A percentile compares a stretch with the other conserved stretches of the same genome.
phyloP scores from a whole-genome alignment of 2,888 invertebrate genomes.

The Agrotis clavis region DNA sequence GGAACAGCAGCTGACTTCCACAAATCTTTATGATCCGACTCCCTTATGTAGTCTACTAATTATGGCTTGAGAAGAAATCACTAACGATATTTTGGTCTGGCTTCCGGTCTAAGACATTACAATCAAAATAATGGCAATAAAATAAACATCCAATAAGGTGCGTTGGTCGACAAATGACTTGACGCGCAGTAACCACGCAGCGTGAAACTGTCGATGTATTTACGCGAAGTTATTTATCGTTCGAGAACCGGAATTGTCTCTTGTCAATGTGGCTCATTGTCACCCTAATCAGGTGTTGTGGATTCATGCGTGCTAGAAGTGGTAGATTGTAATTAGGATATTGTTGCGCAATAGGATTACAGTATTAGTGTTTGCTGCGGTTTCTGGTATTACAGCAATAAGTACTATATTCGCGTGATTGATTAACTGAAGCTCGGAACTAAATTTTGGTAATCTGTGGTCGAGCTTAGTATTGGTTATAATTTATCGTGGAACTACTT shows the following conservation, averaged over 20 bases:
- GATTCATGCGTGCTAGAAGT: constrained; percentile 56
- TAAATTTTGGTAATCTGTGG: neutral
- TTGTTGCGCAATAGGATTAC: constrained; percentile 41
- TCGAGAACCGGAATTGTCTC: constrained; percentile 61
- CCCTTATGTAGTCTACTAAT: too few species aligned
- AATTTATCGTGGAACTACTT: neutral
- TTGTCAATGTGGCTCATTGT: constrained; percentile 64
- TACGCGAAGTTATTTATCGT: constrained; percentile 63
- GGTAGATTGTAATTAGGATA: constrained; percentile 46
- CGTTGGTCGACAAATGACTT: constrained; percentile 35
- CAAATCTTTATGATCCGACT: too few species aligned
- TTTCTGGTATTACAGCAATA: constrained; percentile 26
- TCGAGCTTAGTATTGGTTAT: neutral
- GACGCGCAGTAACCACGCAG: constrained; percentile 36
- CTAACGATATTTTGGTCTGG: too few species aligned
- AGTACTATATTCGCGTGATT: constrained; percentile 34
- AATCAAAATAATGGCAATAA: constrained; percentile 61
- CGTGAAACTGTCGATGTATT: constrained; percentile 59
- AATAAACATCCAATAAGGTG: constrained; percentile 52
- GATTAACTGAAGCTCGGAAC: constrained; percentile 16
- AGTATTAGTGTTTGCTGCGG: constrained; percentile 23
- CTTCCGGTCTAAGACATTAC: too few species aligned
- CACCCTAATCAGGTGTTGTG: constrained; percentile 70
- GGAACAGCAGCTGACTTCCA: too few species aligned
- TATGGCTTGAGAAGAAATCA: too few species aligned